Percentiles rank a stretch among this genome's conserved stretches.
Conservation (phyloP, 2,797 vertebrate species). For the Gadopsis bispinosus region DNA sequence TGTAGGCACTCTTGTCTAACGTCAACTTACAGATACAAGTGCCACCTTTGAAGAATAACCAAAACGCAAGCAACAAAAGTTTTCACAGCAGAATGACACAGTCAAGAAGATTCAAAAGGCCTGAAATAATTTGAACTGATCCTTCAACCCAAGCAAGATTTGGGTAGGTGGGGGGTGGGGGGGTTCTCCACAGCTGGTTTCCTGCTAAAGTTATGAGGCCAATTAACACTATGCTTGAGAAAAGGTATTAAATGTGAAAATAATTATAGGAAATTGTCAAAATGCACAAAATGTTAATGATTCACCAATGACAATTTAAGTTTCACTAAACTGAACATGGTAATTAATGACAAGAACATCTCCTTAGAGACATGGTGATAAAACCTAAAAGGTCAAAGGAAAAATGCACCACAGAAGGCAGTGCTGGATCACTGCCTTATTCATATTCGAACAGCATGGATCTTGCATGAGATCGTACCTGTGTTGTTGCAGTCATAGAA, state of each 20-base stretch:
- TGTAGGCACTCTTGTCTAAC: not conserved
- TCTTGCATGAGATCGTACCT: slow-evolving; percentile 38
- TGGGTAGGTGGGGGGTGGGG: too few species aligned
- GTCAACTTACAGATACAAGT: not conserved
- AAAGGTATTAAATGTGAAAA: not conserved
- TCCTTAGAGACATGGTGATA: not conserved
- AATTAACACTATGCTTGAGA: not conserved
- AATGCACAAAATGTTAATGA: not conserved
- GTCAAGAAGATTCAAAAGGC: not conserved
- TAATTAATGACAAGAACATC: not conserved
- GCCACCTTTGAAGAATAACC: not conserved
- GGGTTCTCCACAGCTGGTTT: not conserved
- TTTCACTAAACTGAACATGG: not conserved
- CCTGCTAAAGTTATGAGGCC: not conserved
- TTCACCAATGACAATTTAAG: too few species aligned
- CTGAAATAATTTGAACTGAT: not conserved
- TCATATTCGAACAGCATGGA: slow-evolving; percentile 3
- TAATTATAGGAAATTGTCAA: not conserved
- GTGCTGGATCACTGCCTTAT: not conserved
- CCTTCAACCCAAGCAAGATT: not conserved
- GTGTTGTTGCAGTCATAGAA: slow-evolving; percentile 16
- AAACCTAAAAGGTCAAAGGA: not conserved
- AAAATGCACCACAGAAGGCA: not conserved
- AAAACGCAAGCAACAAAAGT: not conserved
- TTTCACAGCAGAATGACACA: not conserved